Percentiles rank a stretch among this genome's conserved stretches.
Conservation (phyloP, 2,888 invertebrate species). For the Poecilobothrus nobilitatus region DNA sequence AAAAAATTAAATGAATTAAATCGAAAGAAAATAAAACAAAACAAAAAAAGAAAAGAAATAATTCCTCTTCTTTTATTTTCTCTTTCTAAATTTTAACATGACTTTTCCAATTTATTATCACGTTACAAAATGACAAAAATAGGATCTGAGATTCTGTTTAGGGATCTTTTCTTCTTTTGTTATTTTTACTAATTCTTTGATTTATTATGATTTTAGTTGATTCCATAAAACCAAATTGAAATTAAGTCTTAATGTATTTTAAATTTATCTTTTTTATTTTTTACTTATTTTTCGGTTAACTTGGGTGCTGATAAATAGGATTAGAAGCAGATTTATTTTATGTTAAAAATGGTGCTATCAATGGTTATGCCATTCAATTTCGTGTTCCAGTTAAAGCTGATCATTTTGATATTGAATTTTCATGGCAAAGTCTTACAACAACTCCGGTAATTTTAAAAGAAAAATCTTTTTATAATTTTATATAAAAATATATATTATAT, state of each 20-base stretch:
- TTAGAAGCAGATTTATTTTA: conserved; percentile 71
- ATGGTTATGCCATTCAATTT: conserved; percentile 77
- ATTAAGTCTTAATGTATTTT: background rate
- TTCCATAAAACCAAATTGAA: background rate
- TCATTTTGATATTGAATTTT: conserved; percentile 72
- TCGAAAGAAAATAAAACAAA: background rate
- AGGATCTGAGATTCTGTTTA: background rate
- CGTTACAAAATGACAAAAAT: background rate
- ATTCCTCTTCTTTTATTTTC: background rate
- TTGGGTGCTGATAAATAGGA: conserved; percentile 50
- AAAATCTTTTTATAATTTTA: background rate
- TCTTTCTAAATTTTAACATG: background rate
- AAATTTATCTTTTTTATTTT: conserved; percentile 2
- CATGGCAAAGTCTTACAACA: conserved; percentile 71
- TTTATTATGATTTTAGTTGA: too few species aligned
- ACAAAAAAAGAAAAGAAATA: background rate
- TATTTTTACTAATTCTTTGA: too few species aligned
- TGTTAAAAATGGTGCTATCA: conserved; percentile 74
- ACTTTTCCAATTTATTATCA: background rate
- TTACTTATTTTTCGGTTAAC: too few species aligned
- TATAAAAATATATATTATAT: background rate
- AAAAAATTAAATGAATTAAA: background rate
- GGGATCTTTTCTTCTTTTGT: too few species aligned
- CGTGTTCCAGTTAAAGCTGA: conserved; percentile 71
- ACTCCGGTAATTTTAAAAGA: conserved; percentile 51